Evolutionary conservation across 2,113 vertebrate genomes (phyloP).

Genomic region (Tapirus terrestris): DNA sequence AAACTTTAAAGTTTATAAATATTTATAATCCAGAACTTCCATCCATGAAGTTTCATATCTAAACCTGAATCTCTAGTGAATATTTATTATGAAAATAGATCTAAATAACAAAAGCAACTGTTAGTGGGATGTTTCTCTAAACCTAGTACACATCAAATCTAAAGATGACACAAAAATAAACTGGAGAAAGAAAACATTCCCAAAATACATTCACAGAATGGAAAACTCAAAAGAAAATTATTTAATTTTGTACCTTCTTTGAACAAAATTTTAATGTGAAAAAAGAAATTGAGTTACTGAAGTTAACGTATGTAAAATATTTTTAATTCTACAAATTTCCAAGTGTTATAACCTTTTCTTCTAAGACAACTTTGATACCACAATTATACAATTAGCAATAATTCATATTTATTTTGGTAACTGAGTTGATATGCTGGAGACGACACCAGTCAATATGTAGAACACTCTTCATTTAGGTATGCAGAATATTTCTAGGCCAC

Average conservation of each 20-base stretch:
- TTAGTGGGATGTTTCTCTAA: not conserved
- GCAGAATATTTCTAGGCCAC: not conserved
- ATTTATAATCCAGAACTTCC: not conserved
- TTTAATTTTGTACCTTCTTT: slow-evolving; percentile 5
- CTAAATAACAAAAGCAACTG: not conserved
- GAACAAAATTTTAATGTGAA: slow-evolving; percentile 1
- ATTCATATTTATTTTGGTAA: not conserved
- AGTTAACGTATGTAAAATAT: not conserved
- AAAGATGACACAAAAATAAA: not conserved
- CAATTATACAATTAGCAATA: not conserved
- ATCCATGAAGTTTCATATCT: not conserved
- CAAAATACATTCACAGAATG: not conserved
- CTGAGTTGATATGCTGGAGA: not conserved
- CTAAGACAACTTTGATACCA: not conserved
- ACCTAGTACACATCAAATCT: not conserved
- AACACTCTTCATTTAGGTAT: not conserved
- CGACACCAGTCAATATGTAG: not conserved
- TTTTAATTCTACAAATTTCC: not conserved
- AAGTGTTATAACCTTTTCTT: not conserved
- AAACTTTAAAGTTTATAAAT: not conserved
- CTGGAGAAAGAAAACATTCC: not conserved
- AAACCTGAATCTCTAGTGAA: not conserved
- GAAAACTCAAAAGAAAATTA: not conserved
- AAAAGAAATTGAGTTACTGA: not conserved
- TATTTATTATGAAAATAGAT: not conserved